phyloP scores from a whole-genome alignment of 2,797 vertebrate genomes.

The Synaphobranchus kaupii region DNA sequence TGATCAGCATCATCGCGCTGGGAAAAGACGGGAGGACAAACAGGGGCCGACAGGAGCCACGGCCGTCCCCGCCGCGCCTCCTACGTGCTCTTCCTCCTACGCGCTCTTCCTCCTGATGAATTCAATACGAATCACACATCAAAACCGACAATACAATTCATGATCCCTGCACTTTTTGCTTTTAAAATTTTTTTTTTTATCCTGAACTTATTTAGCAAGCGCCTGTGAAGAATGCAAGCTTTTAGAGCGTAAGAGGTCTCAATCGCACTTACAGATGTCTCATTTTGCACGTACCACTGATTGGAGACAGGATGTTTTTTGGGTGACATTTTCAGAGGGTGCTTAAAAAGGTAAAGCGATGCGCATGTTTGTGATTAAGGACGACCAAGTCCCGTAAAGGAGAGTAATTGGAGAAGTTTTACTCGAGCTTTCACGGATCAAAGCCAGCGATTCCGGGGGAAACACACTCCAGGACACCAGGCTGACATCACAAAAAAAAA shows the following conservation, averaged over 20 bases:
- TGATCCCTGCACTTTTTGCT: background rate
- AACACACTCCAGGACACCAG: constrained; percentile 26
- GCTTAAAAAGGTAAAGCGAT: background rate
- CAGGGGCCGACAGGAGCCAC: constrained; percentile 15
- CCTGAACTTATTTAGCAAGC: background rate
- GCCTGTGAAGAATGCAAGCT: background rate
- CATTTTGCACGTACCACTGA: background rate
- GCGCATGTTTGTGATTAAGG: constrained; percentile 47
- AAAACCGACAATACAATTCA: constrained; percentile 40
- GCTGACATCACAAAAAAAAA: constrained; percentile 41
- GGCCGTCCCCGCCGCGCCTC: background rate
- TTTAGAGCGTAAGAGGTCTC: background rate
- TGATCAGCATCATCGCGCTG: constrained; percentile 25
- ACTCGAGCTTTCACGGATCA: constrained; percentile 49
- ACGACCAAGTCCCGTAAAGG: constrained; percentile 34
- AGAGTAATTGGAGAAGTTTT: constrained; percentile 55
- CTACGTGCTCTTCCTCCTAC: background rate
- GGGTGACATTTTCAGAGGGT: background rate
- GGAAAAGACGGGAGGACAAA: constrained; percentile 35
- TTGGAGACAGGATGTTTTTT: constrained; percentile 16
- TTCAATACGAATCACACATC: constrained; percentile 30
- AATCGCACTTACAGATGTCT: constrained; percentile 4
- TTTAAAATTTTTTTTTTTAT: constrained; percentile 2
- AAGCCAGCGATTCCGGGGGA: constrained; percentile 38
- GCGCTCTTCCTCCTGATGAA: constrained; percentile 6